Evolutionary conservation across 2,888 invertebrate genomes (phyloP).

Genomic region (Drosophila infuscata): DNA sequence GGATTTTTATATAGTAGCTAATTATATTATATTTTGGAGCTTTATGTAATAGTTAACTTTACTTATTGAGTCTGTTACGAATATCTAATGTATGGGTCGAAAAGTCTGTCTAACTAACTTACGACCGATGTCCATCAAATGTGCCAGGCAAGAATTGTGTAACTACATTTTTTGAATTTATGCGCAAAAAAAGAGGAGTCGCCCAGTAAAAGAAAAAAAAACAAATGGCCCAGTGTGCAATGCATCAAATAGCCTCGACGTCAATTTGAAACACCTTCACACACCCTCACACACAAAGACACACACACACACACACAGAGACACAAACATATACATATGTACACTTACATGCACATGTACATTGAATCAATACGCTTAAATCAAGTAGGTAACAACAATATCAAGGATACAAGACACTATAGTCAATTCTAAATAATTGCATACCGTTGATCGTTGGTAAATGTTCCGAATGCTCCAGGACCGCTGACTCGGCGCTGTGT

Average conservation of each 20-base stretch:
- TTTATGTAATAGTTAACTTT: no score
- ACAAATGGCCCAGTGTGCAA: not conserved
- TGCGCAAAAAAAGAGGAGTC: not conserved
- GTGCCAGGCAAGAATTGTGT: not conserved
- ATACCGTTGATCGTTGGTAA: constrained; percentile 84
- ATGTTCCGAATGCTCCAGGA: constrained; percentile 85
- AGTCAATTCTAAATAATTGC: constrained; percentile 42
- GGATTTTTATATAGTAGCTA: no score
- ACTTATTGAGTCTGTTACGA: not conserved
- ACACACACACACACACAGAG: not conserved
- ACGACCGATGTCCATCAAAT: not conserved
- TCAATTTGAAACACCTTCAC: constrained; percentile 41
- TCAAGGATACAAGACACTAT: constrained; percentile 24
- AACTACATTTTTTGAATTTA: not conserved
- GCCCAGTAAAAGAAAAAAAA: not conserved
- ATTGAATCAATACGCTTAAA: constrained; percentile 28
- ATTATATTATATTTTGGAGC: no score
- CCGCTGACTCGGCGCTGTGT: constrained; percentile 85
- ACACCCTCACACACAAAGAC: not conserved
- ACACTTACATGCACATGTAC: constrained; percentile 19
- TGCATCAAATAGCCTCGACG: constrained; percentile 24
- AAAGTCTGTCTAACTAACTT: not conserved
- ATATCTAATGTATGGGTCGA: not conserved
- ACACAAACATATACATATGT: not conserved
- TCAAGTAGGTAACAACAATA: constrained; percentile 45